Percentiles rank a stretch among this genome's conserved stretches.
phyloP scores from a whole-genome alignment of 2,797 vertebrate genomes.

The Pempheris klunzingeri region DNA sequence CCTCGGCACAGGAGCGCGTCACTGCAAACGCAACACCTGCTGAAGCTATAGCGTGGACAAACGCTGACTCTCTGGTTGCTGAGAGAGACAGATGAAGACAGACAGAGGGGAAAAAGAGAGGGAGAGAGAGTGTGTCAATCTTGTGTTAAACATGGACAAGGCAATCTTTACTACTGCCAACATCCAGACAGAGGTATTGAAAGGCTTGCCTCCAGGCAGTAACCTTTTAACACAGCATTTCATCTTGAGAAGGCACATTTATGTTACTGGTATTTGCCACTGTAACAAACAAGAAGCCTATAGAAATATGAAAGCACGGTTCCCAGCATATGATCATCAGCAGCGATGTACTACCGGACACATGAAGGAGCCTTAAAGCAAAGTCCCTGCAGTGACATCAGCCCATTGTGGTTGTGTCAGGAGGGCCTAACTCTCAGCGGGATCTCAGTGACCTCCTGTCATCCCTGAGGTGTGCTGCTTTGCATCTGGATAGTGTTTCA shows the following conservation, averaged over 20 bases:
- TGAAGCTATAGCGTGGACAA: slow-evolving; percentile 96
- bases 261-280: slow-evolving; percentile 22
- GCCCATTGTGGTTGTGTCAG: slow-evolving; percentile 83
- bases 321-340: not conserved
- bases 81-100: slow-evolving; percentile 48
- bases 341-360: slow-evolving; percentile 8
- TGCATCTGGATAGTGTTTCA: slow-evolving; percentile 87
- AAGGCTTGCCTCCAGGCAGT: slow-evolving; percentile 56
- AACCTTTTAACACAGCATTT: slow-evolving; percentile 71
- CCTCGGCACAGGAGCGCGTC: slow-evolving; percentile 95
- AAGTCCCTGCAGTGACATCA: slow-evolving; percentile 72
- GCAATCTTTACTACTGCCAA: slow-evolving; percentile 53
- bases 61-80: slow-evolving; percentile 97
- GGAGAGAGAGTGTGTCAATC: slow-evolving; percentile 52
- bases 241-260: slow-evolving; percentile 47
- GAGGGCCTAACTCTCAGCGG: slow-evolving; percentile 65
- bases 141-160: slow-evolving; percentile 46
- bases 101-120: slow-evolving; percentile 13
- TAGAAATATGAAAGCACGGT: not conserved
- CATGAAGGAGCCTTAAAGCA: slow-evolving; percentile 41
- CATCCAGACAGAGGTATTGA: slow-evolving; percentile 64
- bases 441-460: slow-evolving; percentile 81
- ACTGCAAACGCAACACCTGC: slow-evolving; percentile 96
- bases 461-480: slow-evolving; percentile 84
- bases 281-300: slow-evolving; percentile 35